Evolutionary conservation across 2,888 invertebrate species (phyloP), one percentile per base, ranked within the genome.

Genomic region (Syrphus vitripennis): DNA sequence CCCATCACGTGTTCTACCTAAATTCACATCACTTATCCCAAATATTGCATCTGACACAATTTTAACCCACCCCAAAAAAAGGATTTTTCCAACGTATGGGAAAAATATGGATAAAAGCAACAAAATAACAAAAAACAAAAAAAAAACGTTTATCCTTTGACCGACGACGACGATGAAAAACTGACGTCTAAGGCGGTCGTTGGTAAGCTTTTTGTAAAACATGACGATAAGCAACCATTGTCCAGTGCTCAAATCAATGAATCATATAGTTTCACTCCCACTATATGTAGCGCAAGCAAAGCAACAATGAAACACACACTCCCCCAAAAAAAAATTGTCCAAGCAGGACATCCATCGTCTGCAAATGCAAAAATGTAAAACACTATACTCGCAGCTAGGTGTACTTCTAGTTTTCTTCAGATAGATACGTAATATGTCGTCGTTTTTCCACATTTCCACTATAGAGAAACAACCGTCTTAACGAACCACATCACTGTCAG

Each of bases 121-220:
- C 19, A 42, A 37, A 19, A n/a, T n/a, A 16, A 71, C 14, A 45
- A 40, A 79, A 76, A 65, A 74, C 67, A 42, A 78, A 84, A 59
- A 31, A 59, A 79, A 65, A 88, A 40, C 88, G 82, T 81, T 87
- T 84, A 84, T 83, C 79, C 87, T 84, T 76, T 76, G 88, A 87
- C 87, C 83, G 88, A 24, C 70, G 69, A 55, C 31, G 16, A 57
- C 55, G 31, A 48, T 80, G 42, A 61, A 50, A 82, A 88, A 88
- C 83, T 84, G 79, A 88, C 76, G 77, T 78, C 84, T 79, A 84
- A 88, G 88, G 88, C 83, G 87, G 86, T 88, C 87, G 84, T 79
- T 87, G 67, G 70, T 80, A 87, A 87, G 87, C 87, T 88, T 88
- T 87, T 87, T 83, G 79, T 83, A 75, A 78, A 81, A 86, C 79